Evolutionary conservation across 2,113 vertebrate species (phyloP), one percentile per base, ranked within the genome.

Genomic region (Pholis gunnellus): DNA sequence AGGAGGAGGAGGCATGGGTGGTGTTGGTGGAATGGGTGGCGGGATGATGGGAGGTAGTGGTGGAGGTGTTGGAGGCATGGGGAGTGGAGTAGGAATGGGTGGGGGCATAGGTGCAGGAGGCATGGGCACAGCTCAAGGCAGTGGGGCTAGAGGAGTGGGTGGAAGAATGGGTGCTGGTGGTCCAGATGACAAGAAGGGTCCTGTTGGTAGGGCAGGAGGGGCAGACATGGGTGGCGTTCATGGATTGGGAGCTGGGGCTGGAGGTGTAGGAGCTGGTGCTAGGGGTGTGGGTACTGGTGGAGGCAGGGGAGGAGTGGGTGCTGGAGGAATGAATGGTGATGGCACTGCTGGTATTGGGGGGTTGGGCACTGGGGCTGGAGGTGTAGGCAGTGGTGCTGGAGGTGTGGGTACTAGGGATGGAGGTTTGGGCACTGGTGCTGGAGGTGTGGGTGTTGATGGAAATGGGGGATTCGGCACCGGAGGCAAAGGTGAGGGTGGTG

Each of bases 1-100:
- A 86, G 89, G 85, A 77, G 86, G 85, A 78, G 69, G 73, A 74
- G 61, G 57, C 78, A 61, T 72, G 79, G 88, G 88, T 1, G 78
- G 83, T 78, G 72, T 60, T 69, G 87, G 84, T 63, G 90, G 88
- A 76, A 74, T 83, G 65, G 78, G 83, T 81, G 88, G 73, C 0
- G 83, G 89, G 25, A 18, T 70, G 52, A 79, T 65, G 56, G 84
- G 71, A 54, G 72, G 36, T 38, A 69, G 66, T 54, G 67, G 89
- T 70, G 65, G 72, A 11, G 67, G 40, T 31, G 22, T 40, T 74
- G 86, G 82, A 59, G 77, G 74, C 27, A 61, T 65, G 42, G 79
- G 71, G 13, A 31, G 38, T 61, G 79, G 67, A 46, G 65, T 25
- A 38, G 85, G 63, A 82, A 69, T 87, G 54, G 48, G 74, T 60